phyloP scores from a whole-genome alignment of 2,113 vertebrate genomes.

The Corythornis vintsioides region DNA sequence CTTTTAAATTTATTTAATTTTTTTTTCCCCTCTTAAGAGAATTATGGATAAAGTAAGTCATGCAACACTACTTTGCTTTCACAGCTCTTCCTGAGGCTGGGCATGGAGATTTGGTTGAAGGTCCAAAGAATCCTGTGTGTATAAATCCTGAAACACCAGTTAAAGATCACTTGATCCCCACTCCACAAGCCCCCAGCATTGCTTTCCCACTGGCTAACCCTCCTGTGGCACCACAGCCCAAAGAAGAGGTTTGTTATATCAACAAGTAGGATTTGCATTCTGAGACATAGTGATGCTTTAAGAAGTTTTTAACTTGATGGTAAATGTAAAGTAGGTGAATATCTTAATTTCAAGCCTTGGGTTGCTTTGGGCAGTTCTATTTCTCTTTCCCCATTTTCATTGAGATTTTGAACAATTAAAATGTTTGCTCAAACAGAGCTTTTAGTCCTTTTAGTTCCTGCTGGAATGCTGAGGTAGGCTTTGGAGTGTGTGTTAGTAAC shows the following conservation, averaged over 20 bases:
- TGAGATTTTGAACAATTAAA: background rate
- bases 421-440: background rate
- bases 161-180: constrained; percentile 75
- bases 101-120: constrained; percentile 59
- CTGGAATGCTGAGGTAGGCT: background rate
- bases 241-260: constrained; percentile 71
- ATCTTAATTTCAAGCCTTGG: background rate
- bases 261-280: background rate
- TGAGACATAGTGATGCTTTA: background rate
- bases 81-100: constrained; percentile 81
- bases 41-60: background rate
- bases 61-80: background rate
- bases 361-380: background rate
- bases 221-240: constrained; percentile 81
- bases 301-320: background rate
- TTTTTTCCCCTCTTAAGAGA: background rate
- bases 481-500: background rate
- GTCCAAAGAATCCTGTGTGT: background rate
- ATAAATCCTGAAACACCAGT: constrained; percentile 44
- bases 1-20: background rate
- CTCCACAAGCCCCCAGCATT: constrained; percentile 85
- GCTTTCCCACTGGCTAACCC: constrained; percentile 89
- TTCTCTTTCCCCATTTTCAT: background rate
- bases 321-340: background rate
- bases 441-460: background rate